These are phyloP conservation scores for Acromyrmex heyeri DNA, from an alignment of 1,140 invertebrate genomes.

Conservation along the genomic window DNA sequence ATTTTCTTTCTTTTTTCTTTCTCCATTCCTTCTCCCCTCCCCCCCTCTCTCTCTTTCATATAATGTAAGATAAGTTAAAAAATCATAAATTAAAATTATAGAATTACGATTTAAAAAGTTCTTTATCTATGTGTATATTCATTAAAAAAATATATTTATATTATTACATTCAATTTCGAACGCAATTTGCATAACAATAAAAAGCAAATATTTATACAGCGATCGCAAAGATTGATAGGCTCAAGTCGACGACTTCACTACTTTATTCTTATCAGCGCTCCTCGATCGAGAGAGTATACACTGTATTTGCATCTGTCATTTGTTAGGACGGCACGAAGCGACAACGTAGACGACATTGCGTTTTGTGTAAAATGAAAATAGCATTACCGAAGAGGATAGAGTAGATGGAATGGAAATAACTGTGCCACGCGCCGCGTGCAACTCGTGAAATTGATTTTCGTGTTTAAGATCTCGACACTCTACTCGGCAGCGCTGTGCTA, in stretches of 20 bases:
- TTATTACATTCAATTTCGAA: background rate
- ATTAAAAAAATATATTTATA: background rate
- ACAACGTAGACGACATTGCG: slow-evolving; percentile 29
- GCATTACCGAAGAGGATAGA: slow-evolving; percentile 42
- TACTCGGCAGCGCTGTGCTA: slow-evolving; percentile 9
- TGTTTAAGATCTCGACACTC: slow-evolving; percentile 42
- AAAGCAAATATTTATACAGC: background rate
- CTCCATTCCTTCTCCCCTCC: too few species aligned
- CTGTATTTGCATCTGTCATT: slow-evolving; percentile 31
- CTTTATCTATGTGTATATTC: background rate
- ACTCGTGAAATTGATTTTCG: slow-evolving; percentile 56
- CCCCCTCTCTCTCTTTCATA: too few species aligned
- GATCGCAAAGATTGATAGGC: slow-evolving; percentile 12
- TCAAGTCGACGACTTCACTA: slow-evolving; percentile 5
- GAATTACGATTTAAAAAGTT: background rate
- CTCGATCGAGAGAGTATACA: slow-evolving; percentile 13
- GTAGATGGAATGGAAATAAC: slow-evolving; percentile 55
- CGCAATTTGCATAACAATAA: background rate
- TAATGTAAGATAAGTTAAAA: background rate
- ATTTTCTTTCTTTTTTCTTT: background rate
- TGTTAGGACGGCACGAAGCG: background rate
- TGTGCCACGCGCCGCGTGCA: slow-evolving; percentile 11
- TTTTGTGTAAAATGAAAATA: slow-evolving; percentile 55
- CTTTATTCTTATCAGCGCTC: slow-evolving; percentile 8
- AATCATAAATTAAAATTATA: background rate